A percentile compares a stretch with the other conserved stretches of the same genome.
These are phyloP conservation scores for Drosophila koepferae DNA, from an alignment of 2,888 invertebrate genomes.

Conservation along the genomic window DNA sequence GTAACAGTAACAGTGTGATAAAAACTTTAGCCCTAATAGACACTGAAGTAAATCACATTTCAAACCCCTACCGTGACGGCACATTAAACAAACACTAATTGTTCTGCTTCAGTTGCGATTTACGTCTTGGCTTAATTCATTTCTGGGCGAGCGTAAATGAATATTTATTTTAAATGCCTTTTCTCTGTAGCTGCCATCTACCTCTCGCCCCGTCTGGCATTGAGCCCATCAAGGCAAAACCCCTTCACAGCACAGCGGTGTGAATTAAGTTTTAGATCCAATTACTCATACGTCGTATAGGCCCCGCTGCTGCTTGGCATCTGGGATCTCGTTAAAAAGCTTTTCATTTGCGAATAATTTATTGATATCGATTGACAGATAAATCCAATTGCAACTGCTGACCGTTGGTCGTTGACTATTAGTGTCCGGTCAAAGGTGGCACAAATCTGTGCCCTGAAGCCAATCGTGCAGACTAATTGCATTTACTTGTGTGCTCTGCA, in stretches of 20 bases:
- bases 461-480: slow-evolving; percentile 55
- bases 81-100: not conserved
- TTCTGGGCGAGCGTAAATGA: slow-evolving; percentile 6
- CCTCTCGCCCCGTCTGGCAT: not conserved
- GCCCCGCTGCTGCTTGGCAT: not conserved
- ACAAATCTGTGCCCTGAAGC: slow-evolving; percentile 37
- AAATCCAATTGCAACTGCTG: slow-evolving; percentile 31
- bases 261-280: slow-evolving; percentile 26
- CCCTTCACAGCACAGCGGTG: not conserved
- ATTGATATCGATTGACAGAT: slow-evolving; percentile 60
- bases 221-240: not conserved
- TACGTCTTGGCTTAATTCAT: not conserved
- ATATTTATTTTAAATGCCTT: slow-evolving; percentile 7
- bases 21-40: not conserved
- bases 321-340: slow-evolving; percentile 22
- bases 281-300: slow-evolving; percentile 33
- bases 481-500: slow-evolving; percentile 35
- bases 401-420: slow-evolving; percentile 8
- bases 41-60: not conserved
- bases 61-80: no score
- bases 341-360: slow-evolving; percentile 60
- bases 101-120: not conserved
- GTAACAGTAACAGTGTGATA: no score
- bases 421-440: slow-evolving; percentile 46
- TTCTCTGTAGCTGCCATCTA: not conserved